Conservation (phyloP, 2,113 vertebrate genomes). For the Eolophus roseicapilla region DNA sequence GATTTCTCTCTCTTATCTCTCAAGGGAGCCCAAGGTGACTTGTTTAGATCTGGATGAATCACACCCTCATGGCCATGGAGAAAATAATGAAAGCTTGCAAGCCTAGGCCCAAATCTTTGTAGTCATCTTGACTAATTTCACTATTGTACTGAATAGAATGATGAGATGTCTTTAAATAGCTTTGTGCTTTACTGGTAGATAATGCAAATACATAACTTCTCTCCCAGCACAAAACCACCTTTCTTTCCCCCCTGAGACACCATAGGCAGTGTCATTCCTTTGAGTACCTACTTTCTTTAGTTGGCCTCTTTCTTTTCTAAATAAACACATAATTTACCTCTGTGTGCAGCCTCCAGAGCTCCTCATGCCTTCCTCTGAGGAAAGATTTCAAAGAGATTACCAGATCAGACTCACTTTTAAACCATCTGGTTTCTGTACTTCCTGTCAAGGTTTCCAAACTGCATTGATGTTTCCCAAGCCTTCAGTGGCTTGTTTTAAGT, state of each 20-base stretch:
- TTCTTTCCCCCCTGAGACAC: neutral
- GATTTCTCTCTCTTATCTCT: constrained; percentile 2
- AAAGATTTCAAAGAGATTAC: neutral
- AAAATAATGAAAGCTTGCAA: constrained; percentile 26
- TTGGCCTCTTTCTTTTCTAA: neutral
- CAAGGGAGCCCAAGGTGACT: constrained; percentile 27
- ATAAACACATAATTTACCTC: neutral
- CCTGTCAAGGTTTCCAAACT: neutral
- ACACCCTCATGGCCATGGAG: neutral
- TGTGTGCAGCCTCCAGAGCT: neutral
- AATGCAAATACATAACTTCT: neutral
- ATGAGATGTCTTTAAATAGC: neutral
- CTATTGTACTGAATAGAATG: neutral
- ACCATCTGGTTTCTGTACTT: neutral
- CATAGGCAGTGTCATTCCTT: neutral
- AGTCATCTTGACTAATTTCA: constrained; percentile 6
- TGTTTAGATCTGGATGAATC: constrained; percentile 38
- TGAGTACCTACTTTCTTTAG: neutral
- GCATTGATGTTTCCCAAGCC: neutral
- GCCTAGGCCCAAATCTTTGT: neutral
- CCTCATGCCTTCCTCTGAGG: neutral
- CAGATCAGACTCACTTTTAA: neutral
- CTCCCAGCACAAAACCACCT: neutral
- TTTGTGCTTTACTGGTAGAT: neutral
- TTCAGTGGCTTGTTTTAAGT: neutral